phyloP scores from a whole-genome alignment of 2,797 vertebrate species.

The Perodicticus potto region DNA sequence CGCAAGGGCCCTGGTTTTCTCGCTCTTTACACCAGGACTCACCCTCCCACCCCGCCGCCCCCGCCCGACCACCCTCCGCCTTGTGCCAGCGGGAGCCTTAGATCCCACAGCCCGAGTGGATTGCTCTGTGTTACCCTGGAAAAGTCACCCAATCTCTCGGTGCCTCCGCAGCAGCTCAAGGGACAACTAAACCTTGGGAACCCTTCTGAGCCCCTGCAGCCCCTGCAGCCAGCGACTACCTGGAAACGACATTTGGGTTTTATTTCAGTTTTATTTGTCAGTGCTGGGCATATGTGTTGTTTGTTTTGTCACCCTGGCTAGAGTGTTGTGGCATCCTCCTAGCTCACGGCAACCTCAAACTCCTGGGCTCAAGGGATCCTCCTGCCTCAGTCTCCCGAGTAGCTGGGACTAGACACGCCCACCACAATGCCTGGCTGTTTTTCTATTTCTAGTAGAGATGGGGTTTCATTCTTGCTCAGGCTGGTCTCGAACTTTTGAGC shows the following conservation, averaged over 20 bases:
- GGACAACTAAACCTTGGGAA: rapidly evolving
- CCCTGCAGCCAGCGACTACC: rapidly evolving
- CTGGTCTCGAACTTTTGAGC: too few relatives aligned
- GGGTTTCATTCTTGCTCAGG: too few relatives aligned
- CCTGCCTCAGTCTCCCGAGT: not conserved
- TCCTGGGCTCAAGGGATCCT: not conserved
- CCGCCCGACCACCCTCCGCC: not conserved
- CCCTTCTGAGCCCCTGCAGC: rapidly evolving
- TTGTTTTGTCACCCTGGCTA: not conserved
- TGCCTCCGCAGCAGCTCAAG: not conserved
- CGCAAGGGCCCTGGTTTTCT: not conserved
- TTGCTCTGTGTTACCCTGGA: not conserved
- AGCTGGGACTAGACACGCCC: too few relatives aligned
- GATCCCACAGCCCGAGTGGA: not conserved
- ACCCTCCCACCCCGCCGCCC: too few relatives aligned
- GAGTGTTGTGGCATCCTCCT: not conserved
- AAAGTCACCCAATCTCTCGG: too few relatives aligned
- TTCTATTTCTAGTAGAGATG: too few relatives aligned
- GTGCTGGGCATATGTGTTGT: not conserved
- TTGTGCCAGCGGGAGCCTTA: not conserved
- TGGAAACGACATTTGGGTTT: not conserved
- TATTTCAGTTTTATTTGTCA: not conserved
- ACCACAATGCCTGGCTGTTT: too few relatives aligned
- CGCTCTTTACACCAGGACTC: not conserved
- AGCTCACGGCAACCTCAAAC: not conserved